These are phyloP conservation scores for Diabrotica virgifera DNA, from an alignment of 1,140 invertebrate genomes.

Conservation along the genomic window DNA sequence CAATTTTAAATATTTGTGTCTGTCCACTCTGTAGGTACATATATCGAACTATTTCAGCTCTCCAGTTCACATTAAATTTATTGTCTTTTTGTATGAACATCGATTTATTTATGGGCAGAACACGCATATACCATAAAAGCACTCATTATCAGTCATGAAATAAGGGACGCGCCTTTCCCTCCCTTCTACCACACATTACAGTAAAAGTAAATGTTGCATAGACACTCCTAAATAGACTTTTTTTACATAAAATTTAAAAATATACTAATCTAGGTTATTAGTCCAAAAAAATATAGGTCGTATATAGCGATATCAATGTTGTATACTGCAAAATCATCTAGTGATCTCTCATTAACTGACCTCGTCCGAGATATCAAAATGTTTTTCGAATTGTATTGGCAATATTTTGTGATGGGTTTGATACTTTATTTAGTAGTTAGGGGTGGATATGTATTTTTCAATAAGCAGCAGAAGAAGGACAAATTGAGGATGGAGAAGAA, in stretches of 20 bases:
- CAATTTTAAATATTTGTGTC: too few relatives aligned
- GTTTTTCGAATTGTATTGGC: constrained; percentile 43
- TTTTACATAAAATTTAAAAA: too few relatives aligned
- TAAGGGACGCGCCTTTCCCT: background rate
- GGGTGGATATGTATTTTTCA: constrained; percentile 18
- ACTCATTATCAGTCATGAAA: background rate
- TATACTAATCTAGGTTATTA: too few relatives aligned
- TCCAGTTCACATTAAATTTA: too few relatives aligned
- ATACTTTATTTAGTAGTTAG: constrained; percentile 30
- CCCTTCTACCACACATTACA: background rate
- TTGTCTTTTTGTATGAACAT: background rate
- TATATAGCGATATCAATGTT: too few relatives aligned
- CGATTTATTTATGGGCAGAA: background rate
- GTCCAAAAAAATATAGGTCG: too few relatives aligned
- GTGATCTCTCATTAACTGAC: too few relatives aligned
- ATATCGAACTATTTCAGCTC: too few relatives aligned
- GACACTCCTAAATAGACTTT: too few relatives aligned
- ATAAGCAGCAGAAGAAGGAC: constrained; percentile 17
- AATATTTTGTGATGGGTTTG: constrained; percentile 38
- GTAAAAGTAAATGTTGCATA: too few relatives aligned
- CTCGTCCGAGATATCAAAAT: constrained; percentile 21
- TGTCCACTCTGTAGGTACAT: too few relatives aligned
- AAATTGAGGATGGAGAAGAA: constrained; percentile 20
- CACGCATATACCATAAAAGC: constrained; percentile 1
- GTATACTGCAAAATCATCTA: too few relatives aligned